phyloP scores from a whole-genome alignment of 2,113 vertebrate species.

The Ptilorrhoa leucosticta region DNA sequence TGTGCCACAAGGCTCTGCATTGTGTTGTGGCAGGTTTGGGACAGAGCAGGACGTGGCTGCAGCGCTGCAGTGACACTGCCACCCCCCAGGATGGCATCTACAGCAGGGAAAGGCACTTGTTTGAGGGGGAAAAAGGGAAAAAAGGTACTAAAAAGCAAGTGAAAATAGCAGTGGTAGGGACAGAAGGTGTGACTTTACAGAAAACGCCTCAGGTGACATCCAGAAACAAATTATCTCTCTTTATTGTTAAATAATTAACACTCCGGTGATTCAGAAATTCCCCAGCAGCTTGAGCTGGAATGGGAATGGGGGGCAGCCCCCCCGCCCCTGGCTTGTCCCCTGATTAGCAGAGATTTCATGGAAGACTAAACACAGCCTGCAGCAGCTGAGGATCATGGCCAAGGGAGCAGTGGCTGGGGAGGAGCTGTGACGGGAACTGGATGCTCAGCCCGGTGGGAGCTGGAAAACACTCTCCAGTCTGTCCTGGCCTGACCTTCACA shows the following conservation, averaged over 20 bases:
- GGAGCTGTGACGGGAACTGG: background rate
- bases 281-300: background rate
- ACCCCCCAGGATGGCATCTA: no score
- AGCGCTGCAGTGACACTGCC: no score
- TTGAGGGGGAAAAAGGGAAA: background rate
- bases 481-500: background rate
- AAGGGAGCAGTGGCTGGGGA: background rate
- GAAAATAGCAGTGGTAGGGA: background rate
- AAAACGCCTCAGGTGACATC: background rate
- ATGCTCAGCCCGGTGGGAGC: background rate
- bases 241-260: constrained; percentile 21
- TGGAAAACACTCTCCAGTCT: background rate
- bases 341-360: background rate
- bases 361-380: background rate
- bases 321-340: background rate
- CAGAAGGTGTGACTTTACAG: background rate
- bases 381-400: background rate
- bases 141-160: background rate
- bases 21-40: background rate
- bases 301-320: background rate
- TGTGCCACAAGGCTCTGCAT: background rate
- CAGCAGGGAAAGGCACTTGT: background rate
- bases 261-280: background rate
- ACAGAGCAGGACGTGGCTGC: background rate
- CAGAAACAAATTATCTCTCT: background rate